phyloP scores from a whole-genome alignment of 1,140 invertebrate genomes.

The Calliphora vicina region DNA sequence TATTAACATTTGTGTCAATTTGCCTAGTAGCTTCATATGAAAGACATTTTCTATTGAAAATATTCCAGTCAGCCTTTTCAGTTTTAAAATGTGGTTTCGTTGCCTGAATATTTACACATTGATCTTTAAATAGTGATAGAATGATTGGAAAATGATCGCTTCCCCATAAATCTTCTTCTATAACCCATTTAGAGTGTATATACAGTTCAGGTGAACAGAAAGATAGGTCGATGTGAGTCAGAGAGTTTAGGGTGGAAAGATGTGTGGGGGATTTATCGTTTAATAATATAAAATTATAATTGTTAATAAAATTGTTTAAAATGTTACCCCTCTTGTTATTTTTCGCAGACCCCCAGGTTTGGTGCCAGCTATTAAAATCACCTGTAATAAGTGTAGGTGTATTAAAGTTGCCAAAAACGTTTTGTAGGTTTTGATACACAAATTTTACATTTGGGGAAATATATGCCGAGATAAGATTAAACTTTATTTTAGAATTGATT shows the following conservation, averaged over 20 bases:
- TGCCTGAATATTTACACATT: too few species aligned
- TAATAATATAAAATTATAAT: too few species aligned
- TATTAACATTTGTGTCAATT: background rate
- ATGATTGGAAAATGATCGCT: constrained; percentile 35
- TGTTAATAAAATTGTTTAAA: constrained; percentile 13
- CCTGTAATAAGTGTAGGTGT: too few species aligned
- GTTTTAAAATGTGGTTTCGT: background rate
- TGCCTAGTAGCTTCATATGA: too few species aligned
- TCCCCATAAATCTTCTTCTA: background rate
- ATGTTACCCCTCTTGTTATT: constrained; percentile 19
- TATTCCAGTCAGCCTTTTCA: background rate
- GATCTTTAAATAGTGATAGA: too few species aligned
- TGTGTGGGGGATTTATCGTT: too few species aligned
- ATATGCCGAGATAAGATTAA: too few species aligned
- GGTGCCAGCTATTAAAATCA: too few species aligned
- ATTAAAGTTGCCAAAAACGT: background rate
- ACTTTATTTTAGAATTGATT: background rate
- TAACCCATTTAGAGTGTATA: background rate
- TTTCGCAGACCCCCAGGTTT: constrained; percentile 23
- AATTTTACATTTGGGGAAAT: background rate
- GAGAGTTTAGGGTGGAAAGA: background rate
- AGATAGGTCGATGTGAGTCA: background rate
- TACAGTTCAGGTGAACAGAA: background rate
- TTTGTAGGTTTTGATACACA: background rate
- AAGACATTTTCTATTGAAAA: background rate